Evolutionary conservation across 2,797 vertebrate genomes (phyloP).

Genomic region (Ctenosaura bakeri): DNA sequence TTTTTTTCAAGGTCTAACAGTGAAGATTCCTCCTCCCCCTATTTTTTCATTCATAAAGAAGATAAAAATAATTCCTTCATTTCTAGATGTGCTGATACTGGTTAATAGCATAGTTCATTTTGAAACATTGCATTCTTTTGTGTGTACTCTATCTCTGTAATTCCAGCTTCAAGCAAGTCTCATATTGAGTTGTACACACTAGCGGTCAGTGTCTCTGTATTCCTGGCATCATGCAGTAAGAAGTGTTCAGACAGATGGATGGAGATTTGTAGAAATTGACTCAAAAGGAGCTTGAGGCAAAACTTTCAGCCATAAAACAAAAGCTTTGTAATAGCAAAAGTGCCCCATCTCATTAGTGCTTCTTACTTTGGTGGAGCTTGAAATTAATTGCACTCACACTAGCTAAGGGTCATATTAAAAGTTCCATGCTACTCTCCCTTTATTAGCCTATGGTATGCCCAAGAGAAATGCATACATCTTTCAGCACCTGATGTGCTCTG

Average conservation of each 20-base stretch:
- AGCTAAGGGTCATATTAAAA: constrained; percentile 5
- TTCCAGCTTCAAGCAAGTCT: background rate
- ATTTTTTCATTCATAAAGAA: background rate
- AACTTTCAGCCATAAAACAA: constrained; percentile 24
- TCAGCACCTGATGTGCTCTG: constrained; percentile 23
- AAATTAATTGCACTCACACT: constrained; percentile 47
- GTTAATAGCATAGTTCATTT: background rate
- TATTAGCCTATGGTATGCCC: constrained; percentile 4
- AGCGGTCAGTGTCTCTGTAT: background rate
- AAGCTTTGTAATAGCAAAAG: background rate
- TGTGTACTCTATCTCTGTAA: background rate
- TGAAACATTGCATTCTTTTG: background rate
- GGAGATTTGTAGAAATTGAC: constrained; percentile 32
- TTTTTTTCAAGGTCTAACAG: background rate
- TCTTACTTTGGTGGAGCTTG: constrained; percentile 43
- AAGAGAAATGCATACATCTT: constrained; percentile 25
- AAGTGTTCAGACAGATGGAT: constrained; percentile 22
- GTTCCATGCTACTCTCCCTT: background rate
- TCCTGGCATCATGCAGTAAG: constrained; percentile 15
- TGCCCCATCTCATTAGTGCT: constrained; percentile 37
- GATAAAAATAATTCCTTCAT: background rate
- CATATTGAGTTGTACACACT: accelerated
- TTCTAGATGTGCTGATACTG: background rate
- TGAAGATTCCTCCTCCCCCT: background rate
- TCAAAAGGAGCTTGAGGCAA: constrained; percentile 32